Evolutionary conservation across 2,113 vertebrate species (phyloP), one percentile per base, ranked within the genome.

Genomic region (Pelecanus crispus): DNA sequence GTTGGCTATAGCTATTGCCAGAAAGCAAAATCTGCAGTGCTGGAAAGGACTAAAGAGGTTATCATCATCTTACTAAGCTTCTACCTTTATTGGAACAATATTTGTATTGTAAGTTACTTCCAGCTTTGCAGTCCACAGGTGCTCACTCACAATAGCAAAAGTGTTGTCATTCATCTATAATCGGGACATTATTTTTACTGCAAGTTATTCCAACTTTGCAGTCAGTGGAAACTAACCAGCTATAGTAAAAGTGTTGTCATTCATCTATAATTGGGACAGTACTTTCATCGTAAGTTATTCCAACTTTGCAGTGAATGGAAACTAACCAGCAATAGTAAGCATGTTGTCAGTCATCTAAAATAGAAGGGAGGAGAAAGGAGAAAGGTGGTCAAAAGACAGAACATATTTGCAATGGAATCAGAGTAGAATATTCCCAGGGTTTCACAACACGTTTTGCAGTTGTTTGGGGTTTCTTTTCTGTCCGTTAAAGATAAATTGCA

Each of bases 1-100:
- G 96, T 96, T 98, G 97, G 95, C 95, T 95, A 74, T 72, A 87
- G 52, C 81, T 95, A 70, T 78, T 97, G 95, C 94, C 97, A 97
- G 95, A 94, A 96, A 97, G 92, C 71, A 94, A 95, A 97, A 94
- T 83, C 74, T 95, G 32, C 87, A 95, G 74, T 83, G 62, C 85
- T 94, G 93, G 75, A 94, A 96, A 97, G 89, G 94, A 86, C 78
- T 94, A 78, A 90, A 95, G 96, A 97, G 94, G 93, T 94, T 81
- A 86, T 96, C 67, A 32, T 29, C 89, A 61, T 95, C 77, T 85
- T 68, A 79, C 83, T 96, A 49, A 85, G 65, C 82, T 90, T 94
- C 96, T 92, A 94, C 85, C 70, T 95, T 95, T 86, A 95, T 62
- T 45, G 63, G 92, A 89, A 73, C 29, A 74, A 36, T 86, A 85